Evolutionary conservation across 1,140 invertebrate species (phyloP).

Genomic region (Lethocerus indicus): DNA sequence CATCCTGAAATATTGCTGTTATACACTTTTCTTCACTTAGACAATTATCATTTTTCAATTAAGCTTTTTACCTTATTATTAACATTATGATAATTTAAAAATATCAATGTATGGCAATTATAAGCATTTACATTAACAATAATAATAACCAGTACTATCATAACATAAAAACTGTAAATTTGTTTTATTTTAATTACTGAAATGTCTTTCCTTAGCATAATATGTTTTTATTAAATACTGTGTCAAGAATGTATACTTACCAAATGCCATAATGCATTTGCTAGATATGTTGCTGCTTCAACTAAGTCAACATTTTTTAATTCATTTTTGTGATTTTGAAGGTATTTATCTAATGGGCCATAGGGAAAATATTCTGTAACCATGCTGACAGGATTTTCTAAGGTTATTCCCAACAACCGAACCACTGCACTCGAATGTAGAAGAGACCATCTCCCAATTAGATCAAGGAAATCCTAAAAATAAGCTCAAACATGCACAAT

Average conservation of each 20-base stretch:
- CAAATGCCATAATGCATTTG: slow-evolving; percentile 63
- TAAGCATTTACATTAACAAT: too few relatives aligned
- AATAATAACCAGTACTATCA: neutral
- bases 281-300: slow-evolving; percentile 55
- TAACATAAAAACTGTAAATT: slow-evolving; percentile 2
- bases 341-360: slow-evolving; percentile 59
- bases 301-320: slow-evolving; percentile 54
- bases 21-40: too few relatives aligned
- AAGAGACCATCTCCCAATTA: slow-evolving; percentile 55
- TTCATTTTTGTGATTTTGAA: slow-evolving; percentile 31
- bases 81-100: too few relatives aligned
- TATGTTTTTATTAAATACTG: too few relatives aligned
- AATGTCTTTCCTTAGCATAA: too few relatives aligned
- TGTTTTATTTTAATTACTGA: neutral
- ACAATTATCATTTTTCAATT: too few relatives aligned
- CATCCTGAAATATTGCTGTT: too few relatives aligned
- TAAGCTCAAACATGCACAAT: too few relatives aligned
- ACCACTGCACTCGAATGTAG: slow-evolving; percentile 55
- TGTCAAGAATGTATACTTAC: slow-evolving; percentile 26
- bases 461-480: slow-evolving; percentile 52
- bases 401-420: slow-evolving; percentile 52
- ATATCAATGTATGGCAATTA: too few relatives aligned
- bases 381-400: slow-evolving; percentile 56
- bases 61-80: too few relatives aligned
- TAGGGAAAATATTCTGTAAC: slow-evolving; percentile 60